Percentiles rank a stretch among this genome's conserved stretches.
Evolutionary conservation across 2,797 vertebrate genomes (phyloP).

Genomic region (Myotis vivesi): DNA sequence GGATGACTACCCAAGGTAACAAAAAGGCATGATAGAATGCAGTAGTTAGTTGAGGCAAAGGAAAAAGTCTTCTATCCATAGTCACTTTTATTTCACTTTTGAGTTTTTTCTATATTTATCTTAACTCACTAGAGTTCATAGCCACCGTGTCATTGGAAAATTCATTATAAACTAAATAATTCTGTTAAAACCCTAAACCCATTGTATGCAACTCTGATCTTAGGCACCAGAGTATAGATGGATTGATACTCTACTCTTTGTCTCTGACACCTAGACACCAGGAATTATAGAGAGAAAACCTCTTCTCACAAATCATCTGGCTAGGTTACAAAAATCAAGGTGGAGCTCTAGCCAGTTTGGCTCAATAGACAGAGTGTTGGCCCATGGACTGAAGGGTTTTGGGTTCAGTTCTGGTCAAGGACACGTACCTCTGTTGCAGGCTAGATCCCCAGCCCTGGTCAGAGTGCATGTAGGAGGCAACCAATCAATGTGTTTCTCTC

Average conservation of each 20-base stretch:
- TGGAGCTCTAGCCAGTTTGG: too few species aligned
- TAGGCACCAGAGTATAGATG: background rate
- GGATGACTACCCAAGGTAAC: background rate
- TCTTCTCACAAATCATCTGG: background rate
- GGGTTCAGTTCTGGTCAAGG: too few species aligned
- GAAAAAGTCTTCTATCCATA: background rate
- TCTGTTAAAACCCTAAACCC: background rate
- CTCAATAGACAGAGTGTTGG: too few species aligned
- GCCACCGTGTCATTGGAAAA: background rate
- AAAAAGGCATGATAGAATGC: background rate
- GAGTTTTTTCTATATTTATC: background rate
- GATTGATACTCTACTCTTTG: background rate
- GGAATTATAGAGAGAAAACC: background rate
- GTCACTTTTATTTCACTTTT: background rate
- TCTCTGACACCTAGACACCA: background rate
- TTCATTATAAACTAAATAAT: background rate
- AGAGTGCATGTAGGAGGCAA: too few species aligned
- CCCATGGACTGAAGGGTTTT: too few species aligned
- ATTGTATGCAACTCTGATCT: background rate
- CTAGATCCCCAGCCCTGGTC: too few species aligned
- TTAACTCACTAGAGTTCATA: background rate
- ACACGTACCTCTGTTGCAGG: too few species aligned
- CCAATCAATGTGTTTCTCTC: too few species aligned
- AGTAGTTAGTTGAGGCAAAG: background rate
- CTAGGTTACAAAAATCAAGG: background rate